Conservation (phyloP, 2,888 invertebrate species). For the Glaucopsyche alexis region DNA sequence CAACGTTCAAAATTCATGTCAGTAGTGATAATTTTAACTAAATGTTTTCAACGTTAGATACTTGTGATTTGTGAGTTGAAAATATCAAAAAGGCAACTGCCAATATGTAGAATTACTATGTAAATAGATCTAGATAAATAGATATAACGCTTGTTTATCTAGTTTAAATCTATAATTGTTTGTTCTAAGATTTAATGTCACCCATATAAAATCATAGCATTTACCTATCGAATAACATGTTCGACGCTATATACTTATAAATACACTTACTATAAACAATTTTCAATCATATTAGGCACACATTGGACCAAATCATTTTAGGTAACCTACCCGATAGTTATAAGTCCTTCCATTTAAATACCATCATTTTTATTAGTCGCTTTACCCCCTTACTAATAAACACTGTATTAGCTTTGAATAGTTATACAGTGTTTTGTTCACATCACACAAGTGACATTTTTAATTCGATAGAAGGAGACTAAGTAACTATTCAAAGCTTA, state of each 20-base stretch:
- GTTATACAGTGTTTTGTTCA: too few species aligned
- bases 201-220: background rate
- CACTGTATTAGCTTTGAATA: too few species aligned
- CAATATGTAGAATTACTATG: background rate
- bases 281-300: conserved; percentile 6
- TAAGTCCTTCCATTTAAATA: background rate
- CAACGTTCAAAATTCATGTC: background rate
- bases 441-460: too few species aligned
- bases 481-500: too few species aligned
- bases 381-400: too few species aligned
- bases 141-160: conserved; percentile 1
- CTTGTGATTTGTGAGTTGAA: background rate
- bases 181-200: conserved; percentile 3
- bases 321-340: background rate
- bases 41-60: background rate
- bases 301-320: conserved; percentile 24
- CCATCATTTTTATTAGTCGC: background rate
- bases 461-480: too few species aligned
- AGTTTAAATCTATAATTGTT: background rate
- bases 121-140: conserved; percentile 9
- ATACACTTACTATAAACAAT: background rate
- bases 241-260: background rate
- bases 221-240: background rate
- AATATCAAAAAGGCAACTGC: conserved; percentile 11
- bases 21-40: background rate